Evolutionary conservation across 2,888 invertebrate species (phyloP).

Genomic region (Drosophila pseudotalamancana): DNA sequence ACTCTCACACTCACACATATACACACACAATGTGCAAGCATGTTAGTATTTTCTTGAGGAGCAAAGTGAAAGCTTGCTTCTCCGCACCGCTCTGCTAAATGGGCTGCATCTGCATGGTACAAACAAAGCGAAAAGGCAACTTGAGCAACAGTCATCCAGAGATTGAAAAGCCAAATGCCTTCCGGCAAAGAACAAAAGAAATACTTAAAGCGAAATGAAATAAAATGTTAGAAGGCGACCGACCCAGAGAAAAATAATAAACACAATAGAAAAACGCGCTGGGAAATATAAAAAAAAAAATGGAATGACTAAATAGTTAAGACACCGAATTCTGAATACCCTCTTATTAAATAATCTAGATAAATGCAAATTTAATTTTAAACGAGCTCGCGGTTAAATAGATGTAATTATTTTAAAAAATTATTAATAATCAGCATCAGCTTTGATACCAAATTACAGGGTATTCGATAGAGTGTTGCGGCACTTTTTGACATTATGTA

Average conservation of each 20-base stretch:
- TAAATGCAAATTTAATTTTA: background rate
- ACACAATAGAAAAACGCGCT: slow-evolving; percentile 54
- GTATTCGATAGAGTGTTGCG: slow-evolving; percentile 16
- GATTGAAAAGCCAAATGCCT: slow-evolving; percentile 57
- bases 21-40: slow-evolving; percentile 21
- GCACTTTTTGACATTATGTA: slow-evolving; percentile 12
- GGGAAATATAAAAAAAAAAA: slow-evolving; percentile 26
- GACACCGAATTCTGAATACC: slow-evolving; percentile 9
- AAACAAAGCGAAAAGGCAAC: slow-evolving; percentile 44
- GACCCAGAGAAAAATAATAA: slow-evolving; percentile 43
- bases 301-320: background rate
- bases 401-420: background rate
- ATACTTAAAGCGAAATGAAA: slow-evolving; percentile 37
- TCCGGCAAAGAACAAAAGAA: slow-evolving; percentile 38
- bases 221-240: slow-evolving; percentile 24
- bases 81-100: slow-evolving; percentile 31
- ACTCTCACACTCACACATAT: background rate
- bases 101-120: slow-evolving; percentile 44
- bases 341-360: background rate
- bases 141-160: slow-evolving; percentile 33
- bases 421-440: background rate
- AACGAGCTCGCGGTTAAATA: no score
- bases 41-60: slow-evolving; percentile 28
- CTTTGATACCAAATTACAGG: background rate
- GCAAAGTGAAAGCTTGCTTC: slow-evolving; percentile 20